phyloP scores from a whole-genome alignment of 1,140 invertebrate genomes.

The Bombus picipes region DNA sequence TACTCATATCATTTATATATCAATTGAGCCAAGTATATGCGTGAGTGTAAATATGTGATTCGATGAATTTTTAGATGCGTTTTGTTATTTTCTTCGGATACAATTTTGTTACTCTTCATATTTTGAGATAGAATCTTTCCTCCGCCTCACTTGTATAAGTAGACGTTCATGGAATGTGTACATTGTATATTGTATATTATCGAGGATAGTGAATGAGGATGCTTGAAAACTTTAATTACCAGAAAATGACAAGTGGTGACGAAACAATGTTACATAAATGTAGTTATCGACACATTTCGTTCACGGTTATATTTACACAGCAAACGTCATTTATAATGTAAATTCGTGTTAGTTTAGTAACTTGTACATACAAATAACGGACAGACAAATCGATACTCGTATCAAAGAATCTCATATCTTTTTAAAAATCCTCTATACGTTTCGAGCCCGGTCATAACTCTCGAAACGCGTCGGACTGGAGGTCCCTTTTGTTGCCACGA shows the following conservation, averaged over 20 bases:
- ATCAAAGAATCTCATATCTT: background rate
- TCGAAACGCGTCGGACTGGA: background rate
- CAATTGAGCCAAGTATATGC: too few species aligned
- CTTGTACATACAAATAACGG: too few species aligned
- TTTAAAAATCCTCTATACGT: background rate
- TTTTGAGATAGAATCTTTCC: background rate
- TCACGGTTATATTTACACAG: background rate
- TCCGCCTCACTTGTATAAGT: background rate
- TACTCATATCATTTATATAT: too few species aligned
- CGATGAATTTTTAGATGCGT: too few species aligned
- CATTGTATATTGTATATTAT: background rate
- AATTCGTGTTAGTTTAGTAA: background rate
- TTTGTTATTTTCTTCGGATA: background rate
- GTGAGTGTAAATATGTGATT: too few species aligned
- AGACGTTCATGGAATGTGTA: background rate
- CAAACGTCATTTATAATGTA: background rate
- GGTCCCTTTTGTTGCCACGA: conserved; percentile 25
- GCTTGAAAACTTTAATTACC: background rate
- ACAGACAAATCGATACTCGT: background rate
- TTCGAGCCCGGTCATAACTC: background rate
- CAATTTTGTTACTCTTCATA: too few species aligned
- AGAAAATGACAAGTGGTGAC: too few species aligned
- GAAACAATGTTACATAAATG: too few species aligned
- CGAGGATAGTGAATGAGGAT: background rate
- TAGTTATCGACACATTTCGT: background rate